These are phyloP conservation scores for Emydura subglobosa DNA, from an alignment of 2,113 vertebrate species.

Conservation along the genomic window DNA sequence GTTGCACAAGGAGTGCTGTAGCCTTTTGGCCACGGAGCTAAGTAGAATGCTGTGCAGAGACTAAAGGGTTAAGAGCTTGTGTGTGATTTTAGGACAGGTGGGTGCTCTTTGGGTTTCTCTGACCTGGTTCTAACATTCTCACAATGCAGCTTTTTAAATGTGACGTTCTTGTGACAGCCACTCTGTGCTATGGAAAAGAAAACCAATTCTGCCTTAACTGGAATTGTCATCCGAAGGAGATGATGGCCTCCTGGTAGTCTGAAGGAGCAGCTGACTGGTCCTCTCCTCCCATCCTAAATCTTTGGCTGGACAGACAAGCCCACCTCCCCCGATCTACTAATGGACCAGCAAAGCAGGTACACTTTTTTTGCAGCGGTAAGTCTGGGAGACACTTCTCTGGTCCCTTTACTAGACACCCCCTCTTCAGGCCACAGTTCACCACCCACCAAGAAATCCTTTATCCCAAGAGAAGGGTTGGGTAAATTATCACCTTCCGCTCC, in stretches of 20 bases:
- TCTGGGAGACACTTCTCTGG: background rate
- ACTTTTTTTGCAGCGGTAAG: background rate
- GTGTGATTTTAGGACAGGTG: background rate
- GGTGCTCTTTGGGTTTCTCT: background rate
- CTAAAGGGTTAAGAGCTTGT: background rate
- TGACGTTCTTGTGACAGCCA: background rate
- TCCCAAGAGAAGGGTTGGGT: background rate
- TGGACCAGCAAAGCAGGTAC: background rate
- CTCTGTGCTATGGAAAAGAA: background rate
- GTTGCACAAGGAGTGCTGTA: background rate
- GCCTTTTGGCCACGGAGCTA: background rate
- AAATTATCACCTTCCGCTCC: background rate
- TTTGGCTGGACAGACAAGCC: rapidly evolving
- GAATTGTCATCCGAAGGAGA: background rate
- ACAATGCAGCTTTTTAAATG: background rate
- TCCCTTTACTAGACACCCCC: background rate
- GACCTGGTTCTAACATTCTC: background rate
- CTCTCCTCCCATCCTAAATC: background rate
- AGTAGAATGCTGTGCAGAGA: background rate
- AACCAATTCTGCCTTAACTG: background rate
- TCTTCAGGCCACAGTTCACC: background rate
- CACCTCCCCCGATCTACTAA: background rate
- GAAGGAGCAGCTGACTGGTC: background rate
- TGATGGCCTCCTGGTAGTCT: background rate
- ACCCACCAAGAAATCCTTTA: background rate